A percentile compares a stretch with the other conserved stretches of the same genome.
phyloP scores from a whole-genome alignment of 2,888 invertebrate species.

The Eupelmus urozonus region DNA sequence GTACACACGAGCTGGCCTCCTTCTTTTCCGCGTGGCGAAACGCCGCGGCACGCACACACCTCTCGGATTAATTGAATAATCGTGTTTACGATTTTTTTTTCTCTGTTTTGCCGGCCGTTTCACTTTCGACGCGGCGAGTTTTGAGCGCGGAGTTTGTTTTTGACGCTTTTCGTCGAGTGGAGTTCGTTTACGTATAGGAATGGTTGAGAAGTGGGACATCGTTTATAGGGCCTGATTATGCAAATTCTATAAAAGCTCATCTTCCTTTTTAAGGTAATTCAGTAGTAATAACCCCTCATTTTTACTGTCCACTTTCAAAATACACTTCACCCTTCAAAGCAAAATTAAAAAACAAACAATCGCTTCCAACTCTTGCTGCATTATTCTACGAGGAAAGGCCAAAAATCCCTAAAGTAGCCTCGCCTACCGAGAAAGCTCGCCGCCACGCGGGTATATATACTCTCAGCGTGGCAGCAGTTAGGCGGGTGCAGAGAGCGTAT shows the following conservation, averaged over 20 bases:
- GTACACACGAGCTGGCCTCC: not conserved
- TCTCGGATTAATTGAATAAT: not conserved
- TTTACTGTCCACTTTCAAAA: too few species aligned
- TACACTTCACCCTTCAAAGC: too few species aligned
- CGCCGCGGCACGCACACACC: not conserved
- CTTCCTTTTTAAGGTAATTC: too few species aligned
- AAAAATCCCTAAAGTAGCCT: not conserved
- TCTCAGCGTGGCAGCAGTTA: not conserved
- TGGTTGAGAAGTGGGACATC: too few species aligned
- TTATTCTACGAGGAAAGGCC: not conserved
- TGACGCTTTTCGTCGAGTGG: too few species aligned
- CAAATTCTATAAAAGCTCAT: too few species aligned
- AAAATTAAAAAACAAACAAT: not conserved
- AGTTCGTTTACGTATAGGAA: too few species aligned
- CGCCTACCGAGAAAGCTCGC: not conserved
- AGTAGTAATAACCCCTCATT: too few species aligned
- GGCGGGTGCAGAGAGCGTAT: not conserved
- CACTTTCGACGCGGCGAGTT: not conserved
- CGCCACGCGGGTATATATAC: too few species aligned
- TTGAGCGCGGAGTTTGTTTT: too few species aligned
- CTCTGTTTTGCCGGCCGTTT: not conserved
- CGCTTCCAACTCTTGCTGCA: not conserved
- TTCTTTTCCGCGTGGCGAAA: too few species aligned
- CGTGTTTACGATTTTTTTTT: not conserved
- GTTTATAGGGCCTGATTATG: too few species aligned